Base-by-base conservation (phyloP, 2,888 invertebrate genomes). In the Meliscaeva auricollis region DNA sequence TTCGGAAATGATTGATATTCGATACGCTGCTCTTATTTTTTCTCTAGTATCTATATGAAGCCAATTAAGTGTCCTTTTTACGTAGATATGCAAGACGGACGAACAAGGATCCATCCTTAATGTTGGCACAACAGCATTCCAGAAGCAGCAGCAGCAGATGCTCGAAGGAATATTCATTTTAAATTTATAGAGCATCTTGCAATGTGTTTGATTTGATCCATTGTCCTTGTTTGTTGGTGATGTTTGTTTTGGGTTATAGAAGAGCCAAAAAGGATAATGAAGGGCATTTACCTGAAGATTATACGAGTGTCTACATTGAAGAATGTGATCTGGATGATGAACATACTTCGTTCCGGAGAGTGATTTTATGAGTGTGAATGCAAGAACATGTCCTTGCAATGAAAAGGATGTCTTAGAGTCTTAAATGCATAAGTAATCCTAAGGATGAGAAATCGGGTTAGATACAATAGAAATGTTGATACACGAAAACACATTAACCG, bases 21-120 rank as follows among this genome's bases (percentile, higher is more conserved):
- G 54, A 80, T 85, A 56, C 72, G 72, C 56, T 69, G 7, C 11
- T 30, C 1, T 46, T 7, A 9, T 48, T 72, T 52, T 20, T 41
- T 62, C 62, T 38, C 38, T 9, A 11, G 9, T 38, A 11, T 13
- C 9, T 11, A 38, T 38, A 13, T 38, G 72, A n/a, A 85, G 76
- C 85, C 85, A 85, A 85, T 85, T 85, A 85, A 85, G 85, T 56
- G 69, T 81, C 73, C 64, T 85, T 64, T n/a, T n/a, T n/a, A n/a
- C n/a, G n/a, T n/a, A n/a, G n/a, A n/a, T n/a, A n/a, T n/a, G n/a
- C n/a, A n/a, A n/a, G n/a, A n/a, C n/a, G n/a, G n/a, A n/a, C n/a
- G n/a, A n/a, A n/a, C n/a, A n/a, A n/a, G n/a, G n/a, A n/a, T n/a
- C n/a, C n/a, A n/a, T n/a, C n/a, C 79, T 52, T 46, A 30, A 56